Evolutionary conservation across 2,797 vertebrate genomes (phyloP).

Genomic region (Crypturellus tataupa): DNA sequence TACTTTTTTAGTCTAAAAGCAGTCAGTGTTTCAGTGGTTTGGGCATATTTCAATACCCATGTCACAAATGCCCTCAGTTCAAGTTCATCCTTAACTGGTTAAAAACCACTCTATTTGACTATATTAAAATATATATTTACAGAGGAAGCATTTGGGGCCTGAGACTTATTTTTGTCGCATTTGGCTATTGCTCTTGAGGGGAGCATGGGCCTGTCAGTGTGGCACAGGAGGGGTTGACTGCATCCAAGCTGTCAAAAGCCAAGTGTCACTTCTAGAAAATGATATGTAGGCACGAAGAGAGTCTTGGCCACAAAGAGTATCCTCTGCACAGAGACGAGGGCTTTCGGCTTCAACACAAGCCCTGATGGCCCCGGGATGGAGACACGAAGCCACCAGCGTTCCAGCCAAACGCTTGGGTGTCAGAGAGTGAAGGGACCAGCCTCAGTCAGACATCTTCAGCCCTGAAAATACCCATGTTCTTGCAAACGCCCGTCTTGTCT

Average conservation of each 20-base stretch:
- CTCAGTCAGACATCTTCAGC: background rate
- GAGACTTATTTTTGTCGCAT: background rate
- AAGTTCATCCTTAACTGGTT: background rate
- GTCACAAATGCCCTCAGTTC: background rate
- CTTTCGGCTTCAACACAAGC: background rate
- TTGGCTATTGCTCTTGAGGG: background rate
- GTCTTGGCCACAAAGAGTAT: background rate
- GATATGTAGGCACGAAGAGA: background rate
- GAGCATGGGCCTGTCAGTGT: background rate
- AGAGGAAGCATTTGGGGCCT: background rate
- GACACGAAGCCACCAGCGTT: accelerated
- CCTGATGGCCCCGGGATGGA: accelerated
- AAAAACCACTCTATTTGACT: background rate
- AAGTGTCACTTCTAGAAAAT: background rate
- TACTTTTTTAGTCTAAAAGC: background rate
- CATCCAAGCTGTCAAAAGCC: background rate
- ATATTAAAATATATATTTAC: background rate
- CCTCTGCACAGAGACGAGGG: background rate
- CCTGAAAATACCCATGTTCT: background rate
- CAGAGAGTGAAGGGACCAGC: background rate
- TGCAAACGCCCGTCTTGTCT: background rate
- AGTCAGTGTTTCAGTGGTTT: background rate
- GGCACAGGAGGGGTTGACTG: background rate
- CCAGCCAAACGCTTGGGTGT: background rate
- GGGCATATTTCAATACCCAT: background rate